Percentiles rank a stretch among this genome's conserved stretches.
Conservation (phyloP, 2,888 invertebrate species). For the Scaptomyza reducta region DNA sequence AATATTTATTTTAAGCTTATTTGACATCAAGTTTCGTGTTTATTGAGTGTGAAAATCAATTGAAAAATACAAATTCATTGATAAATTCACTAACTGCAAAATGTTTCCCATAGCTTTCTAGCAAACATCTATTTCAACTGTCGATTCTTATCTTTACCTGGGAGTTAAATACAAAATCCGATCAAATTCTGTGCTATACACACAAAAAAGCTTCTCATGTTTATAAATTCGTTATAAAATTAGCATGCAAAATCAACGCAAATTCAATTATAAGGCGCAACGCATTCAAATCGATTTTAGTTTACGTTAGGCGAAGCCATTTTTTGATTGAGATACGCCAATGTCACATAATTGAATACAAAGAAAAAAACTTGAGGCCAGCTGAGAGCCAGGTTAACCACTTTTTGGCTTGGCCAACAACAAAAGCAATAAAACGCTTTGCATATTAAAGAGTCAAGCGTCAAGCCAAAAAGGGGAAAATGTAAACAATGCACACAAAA, state of each 20-base stretch:
- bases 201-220: conserved; percentile 1
- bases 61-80: not conserved
- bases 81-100: conserved; percentile 5
- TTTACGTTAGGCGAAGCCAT: conserved; percentile 33
- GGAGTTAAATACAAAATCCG: conserved; percentile 13
- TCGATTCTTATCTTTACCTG: conserved; percentile 26
- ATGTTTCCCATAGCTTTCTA: conserved; percentile 33
- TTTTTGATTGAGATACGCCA: conserved; percentile 46
- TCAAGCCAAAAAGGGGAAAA: conserved; percentile 55
- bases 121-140: conserved; percentile 5
- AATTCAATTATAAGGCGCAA: conserved; percentile 31
- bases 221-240: conserved; percentile 24
- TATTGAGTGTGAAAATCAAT: conserved; percentile 17
- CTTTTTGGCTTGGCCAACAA: conserved; percentile 58
- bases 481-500: conserved; percentile 68
- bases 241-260: conserved; percentile 33
- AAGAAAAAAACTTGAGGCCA: conserved; percentile 48
- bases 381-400: conserved; percentile 61
- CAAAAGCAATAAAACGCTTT: conserved; percentile 50
- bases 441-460: conserved; percentile 61
- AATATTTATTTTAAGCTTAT: conserved; percentile 12
- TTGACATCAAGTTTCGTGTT: conserved; percentile 23
- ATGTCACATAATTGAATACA: conserved; percentile 41
- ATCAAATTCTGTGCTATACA: conserved; percentile 2
- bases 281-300: conserved; percentile 47